Conservation (phyloP, 2,113 vertebrate species). For the Pungitius pungitius region DNA sequence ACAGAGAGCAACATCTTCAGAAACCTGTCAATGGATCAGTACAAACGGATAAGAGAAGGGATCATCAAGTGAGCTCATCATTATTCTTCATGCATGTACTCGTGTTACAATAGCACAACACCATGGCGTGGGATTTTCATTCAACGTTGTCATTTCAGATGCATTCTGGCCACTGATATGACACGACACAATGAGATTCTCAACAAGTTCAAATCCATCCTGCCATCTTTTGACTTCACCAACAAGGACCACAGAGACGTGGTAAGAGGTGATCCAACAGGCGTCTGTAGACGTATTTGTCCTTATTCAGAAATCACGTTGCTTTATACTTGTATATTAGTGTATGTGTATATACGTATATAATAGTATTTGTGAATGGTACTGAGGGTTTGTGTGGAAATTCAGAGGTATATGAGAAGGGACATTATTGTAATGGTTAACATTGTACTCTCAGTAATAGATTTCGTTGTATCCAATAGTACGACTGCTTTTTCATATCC, state of each 20-base stretch:
- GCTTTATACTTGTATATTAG: too few species aligned
- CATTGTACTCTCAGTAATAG: background rate
- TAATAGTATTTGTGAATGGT: too few species aligned
- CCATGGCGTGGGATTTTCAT: background rate
- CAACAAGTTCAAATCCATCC: constrained; percentile 80
- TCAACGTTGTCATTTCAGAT: constrained; percentile 63
- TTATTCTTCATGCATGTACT: background rate
- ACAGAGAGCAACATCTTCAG: constrained; percentile 83
- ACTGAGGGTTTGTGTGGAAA: too few species aligned
- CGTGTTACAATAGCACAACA: background rate
- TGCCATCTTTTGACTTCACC: constrained; percentile 79
- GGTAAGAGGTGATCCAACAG: constrained; percentile 59
- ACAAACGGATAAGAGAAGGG: constrained; percentile 82
- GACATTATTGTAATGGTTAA: background rate
- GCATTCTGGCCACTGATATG: constrained; percentile 85
- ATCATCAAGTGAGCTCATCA: constrained; percentile 80
- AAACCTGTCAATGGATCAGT: constrained; percentile 81
- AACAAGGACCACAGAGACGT: constrained; percentile 83
- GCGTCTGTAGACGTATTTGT: background rate
- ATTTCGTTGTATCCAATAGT: background rate
- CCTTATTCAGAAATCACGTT: background rate
- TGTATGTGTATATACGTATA: too few species aligned
- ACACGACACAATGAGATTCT: constrained; percentile 82
- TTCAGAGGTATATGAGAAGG: too few species aligned
- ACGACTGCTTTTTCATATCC: background rate